Conservation (phyloP, 2,797 vertebrate genomes). For the Melanotaenia boesemani region DNA sequence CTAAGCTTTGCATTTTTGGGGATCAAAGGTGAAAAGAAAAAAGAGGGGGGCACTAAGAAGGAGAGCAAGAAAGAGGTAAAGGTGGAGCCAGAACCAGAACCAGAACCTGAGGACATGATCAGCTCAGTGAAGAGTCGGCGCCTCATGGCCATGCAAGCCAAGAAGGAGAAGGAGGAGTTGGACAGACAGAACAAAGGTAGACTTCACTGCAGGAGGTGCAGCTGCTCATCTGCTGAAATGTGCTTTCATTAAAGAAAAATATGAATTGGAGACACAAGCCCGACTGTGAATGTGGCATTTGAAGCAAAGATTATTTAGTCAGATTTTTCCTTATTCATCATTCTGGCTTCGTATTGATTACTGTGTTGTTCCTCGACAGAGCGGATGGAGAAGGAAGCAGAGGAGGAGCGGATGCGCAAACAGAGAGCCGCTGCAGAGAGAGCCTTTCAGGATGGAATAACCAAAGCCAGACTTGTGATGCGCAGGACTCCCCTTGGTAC, state of each 20-base stretch:
- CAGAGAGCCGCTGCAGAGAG: slow-evolving; percentile 91
- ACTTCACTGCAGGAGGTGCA: not conserved
- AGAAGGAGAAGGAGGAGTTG: slow-evolving; percentile 94
- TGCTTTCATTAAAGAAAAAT: not conserved
- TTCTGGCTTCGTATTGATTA: not conserved
- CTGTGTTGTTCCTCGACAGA: slow-evolving; percentile 74
- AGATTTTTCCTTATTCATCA: not conserved
- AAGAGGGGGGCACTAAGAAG: slow-evolving; percentile 78
- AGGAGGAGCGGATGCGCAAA: slow-evolving; percentile 91
- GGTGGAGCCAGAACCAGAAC: slow-evolving; percentile 75
- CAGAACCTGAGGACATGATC: slow-evolving; percentile 93
- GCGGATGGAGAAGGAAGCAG: slow-evolving; percentile 93
- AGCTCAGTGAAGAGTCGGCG: slow-evolving; percentile 95
- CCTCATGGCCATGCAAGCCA: slow-evolving; percentile 92
- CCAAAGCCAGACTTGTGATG: slow-evolving; percentile 91
- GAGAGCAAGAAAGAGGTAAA: slow-evolving; percentile 85
- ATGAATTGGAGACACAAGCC: not conserved
- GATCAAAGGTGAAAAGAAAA: slow-evolving; percentile 72
- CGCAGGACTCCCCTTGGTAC: slow-evolving; percentile 93
- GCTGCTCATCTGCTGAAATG: not conserved
- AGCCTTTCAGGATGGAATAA: slow-evolving; percentile 93
- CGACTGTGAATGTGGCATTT: not conserved
- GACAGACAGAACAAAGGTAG: slow-evolving; percentile 94
- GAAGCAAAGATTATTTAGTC: not conserved
- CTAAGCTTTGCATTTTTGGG: not conserved